Evolutionary conservation across 2,797 vertebrate genomes (phyloP), one percentile per base, ranked within the genome.

Genomic region (Hapalemur alaotrensis): DNA sequence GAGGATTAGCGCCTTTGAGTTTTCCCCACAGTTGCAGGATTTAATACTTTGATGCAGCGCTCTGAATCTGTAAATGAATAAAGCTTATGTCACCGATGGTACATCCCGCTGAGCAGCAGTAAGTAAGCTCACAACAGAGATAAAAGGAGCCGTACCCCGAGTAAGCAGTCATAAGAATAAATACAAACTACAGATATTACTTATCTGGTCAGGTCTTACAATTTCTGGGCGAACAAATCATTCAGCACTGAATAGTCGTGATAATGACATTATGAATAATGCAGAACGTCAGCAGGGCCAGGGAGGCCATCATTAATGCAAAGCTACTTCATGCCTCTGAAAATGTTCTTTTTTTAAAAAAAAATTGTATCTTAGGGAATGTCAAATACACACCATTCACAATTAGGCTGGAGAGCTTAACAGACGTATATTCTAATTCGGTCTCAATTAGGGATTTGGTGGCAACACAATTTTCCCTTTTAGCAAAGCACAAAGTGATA

Each of bases 341-440:
- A 97, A 96, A 67, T 72, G 69, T 88, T 96, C 18, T 88, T 73
- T 85, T n/a, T n/a, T n/a, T n/a, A n/a, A n/a, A n/a, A n/a, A n/a
- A n/a, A n/a, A n/a, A n/a, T n/a, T n/a, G n/a, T 83, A n/a, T 89
- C 50, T 83, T 30, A 85, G 75, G 5, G 28, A 84, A 89, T 93
- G 76, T 93, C 95, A 96, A 93, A 91, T 57, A 84, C 67, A 82
- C 65, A 92, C 85, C 20, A 92, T 75, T 93, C 92, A 93, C 92
- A 95, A 95, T 95, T 88, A 92, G 67, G 61, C 25, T 91, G 84
- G n/a, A 93, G 92, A 93, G 95, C 87, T 97, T 97, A 97, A 97
- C 61, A 41, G 63, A 73, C 67, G 4, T 89, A 96, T 97, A 82
- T 97, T 98, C 97, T 97, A 95, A 97, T 98, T 96, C 89, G 3